Evolutionary conservation across 2,888 invertebrate genomes (phyloP).

Genomic region (Zaprionus bogoriensis): DNA sequence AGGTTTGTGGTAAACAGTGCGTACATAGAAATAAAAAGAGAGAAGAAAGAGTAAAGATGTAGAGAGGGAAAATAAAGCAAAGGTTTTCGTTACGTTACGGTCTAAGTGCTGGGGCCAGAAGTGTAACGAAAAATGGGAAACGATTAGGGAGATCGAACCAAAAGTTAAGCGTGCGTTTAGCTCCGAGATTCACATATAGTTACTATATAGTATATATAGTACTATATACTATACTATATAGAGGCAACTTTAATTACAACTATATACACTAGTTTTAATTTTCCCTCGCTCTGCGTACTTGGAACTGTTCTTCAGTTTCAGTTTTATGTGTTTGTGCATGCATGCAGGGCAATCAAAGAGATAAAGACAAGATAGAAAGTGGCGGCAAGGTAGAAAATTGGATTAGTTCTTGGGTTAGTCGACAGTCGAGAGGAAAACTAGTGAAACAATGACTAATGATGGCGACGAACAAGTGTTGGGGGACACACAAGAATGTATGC

Average conservation of each 20-base stretch:
- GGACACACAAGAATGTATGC: slow-evolving; percentile 23
- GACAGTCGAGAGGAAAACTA: neutral
- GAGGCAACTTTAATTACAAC: neutral
- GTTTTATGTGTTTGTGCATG: slow-evolving; percentile 24
- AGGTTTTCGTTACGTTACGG: slow-evolving; percentile 29
- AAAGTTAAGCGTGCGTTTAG: slow-evolving; percentile 40
- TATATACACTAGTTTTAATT: slow-evolving; percentile 6
- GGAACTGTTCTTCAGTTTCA: slow-evolving; percentile 11
- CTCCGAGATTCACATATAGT: slow-evolving; percentile 20
- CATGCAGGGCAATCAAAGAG: slow-evolving; percentile 49
- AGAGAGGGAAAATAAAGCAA: slow-evolving; percentile 69
- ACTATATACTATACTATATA: too few relatives aligned
- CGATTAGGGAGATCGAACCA: slow-evolving; percentile 28
- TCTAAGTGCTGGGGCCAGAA: slow-evolving; percentile 23
- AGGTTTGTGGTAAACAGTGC: slow-evolving; percentile 76
- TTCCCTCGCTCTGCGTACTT: slow-evolving; percentile 39
- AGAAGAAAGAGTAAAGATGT: slow-evolving; percentile 74
- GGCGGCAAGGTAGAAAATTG: neutral
- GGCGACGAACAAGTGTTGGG: neutral
- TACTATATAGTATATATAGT: slow-evolving; percentile 1
- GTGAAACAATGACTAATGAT: too few relatives aligned
- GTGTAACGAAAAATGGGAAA: slow-evolving; percentile 1
- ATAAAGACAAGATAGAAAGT: slow-evolving; percentile 5
- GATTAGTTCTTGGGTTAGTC: neutral
- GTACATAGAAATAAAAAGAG: slow-evolving; percentile 80